Evolutionary conservation across 2,113 vertebrate genomes (phyloP).

Genomic region (Crocuta crocuta): DNA sequence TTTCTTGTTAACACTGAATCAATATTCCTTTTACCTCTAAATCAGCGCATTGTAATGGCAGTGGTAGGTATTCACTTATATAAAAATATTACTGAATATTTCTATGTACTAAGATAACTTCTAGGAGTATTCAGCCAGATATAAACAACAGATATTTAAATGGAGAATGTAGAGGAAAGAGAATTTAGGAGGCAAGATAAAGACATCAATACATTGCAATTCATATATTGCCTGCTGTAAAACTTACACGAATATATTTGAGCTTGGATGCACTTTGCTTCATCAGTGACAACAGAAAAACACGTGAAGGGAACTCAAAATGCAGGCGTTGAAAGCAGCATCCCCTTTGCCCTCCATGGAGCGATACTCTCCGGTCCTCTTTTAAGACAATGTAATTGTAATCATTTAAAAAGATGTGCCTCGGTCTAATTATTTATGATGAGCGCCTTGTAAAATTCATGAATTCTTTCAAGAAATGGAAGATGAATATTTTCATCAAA

Average conservation of each 20-base stretch:
- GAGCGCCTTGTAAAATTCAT: background rate
- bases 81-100: slow-evolving; percentile 17
- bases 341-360: background rate
- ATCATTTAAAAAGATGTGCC: background rate
- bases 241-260: background rate
- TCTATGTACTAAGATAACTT: background rate
- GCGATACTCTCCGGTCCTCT: background rate
- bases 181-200: background rate
- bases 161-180: background rate
- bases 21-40: slow-evolving; percentile 46
- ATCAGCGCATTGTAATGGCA: background rate
- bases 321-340: background rate
- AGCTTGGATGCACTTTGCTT: background rate
- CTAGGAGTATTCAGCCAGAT: background rate
- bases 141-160: background rate
- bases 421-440: background rate
- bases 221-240: background rate
- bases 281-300: background rate
- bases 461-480: background rate
- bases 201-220: background rate
- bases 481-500: background rate
- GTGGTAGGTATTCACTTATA: slow-evolving; percentile 54
- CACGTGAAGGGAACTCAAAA: background rate
- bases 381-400: accelerated
- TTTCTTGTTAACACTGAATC: slow-evolving; percentile 60